These are phyloP conservation scores for Cricetomys ansorgei DNA, from an alignment of 2,113 vertebrate species.

Conservation along the genomic window DNA sequence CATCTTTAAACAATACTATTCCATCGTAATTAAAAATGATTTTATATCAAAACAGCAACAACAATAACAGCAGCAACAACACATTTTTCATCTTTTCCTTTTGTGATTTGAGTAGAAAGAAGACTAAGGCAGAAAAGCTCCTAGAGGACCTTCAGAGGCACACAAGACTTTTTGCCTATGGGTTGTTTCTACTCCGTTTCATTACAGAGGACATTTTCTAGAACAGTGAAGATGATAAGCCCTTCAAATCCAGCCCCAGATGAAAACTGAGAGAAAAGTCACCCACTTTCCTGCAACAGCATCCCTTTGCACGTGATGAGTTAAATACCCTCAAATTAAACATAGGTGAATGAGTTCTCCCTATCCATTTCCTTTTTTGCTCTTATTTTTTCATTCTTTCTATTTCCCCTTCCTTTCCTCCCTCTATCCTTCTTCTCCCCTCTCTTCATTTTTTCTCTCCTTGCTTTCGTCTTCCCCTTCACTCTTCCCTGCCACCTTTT, in stretches of 20 bases:
- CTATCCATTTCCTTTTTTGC: background rate
- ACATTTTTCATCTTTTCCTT: background rate
- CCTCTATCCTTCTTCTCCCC: accelerated
- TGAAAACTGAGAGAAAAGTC: constrained; percentile 35
- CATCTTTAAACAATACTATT: background rate
- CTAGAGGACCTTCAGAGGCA: background rate
- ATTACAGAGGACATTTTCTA: constrained; percentile 14
- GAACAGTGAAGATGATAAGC: background rate
- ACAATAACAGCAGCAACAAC: background rate
- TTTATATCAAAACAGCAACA: background rate
- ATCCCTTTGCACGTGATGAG: background rate
- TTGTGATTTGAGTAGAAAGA: background rate
- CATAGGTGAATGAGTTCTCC: background rate
- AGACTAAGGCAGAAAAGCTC: background rate
- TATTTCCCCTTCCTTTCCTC: accelerated
- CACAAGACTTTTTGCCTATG: background rate
- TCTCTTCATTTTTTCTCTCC: accelerated
- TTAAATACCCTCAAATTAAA: background rate
- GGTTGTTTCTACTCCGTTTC: constrained; percentile 36
- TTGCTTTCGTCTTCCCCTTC: accelerated
- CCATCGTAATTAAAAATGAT: constrained; percentile 38
- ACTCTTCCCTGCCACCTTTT: accelerated
- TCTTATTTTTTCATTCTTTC: background rate
- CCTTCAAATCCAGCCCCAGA: background rate
- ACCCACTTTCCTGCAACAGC: background rate